These are phyloP conservation scores for Willowsia nigromaculata DNA, from an alignment of 2,888 invertebrate species.

Conservation along the genomic window DNA sequence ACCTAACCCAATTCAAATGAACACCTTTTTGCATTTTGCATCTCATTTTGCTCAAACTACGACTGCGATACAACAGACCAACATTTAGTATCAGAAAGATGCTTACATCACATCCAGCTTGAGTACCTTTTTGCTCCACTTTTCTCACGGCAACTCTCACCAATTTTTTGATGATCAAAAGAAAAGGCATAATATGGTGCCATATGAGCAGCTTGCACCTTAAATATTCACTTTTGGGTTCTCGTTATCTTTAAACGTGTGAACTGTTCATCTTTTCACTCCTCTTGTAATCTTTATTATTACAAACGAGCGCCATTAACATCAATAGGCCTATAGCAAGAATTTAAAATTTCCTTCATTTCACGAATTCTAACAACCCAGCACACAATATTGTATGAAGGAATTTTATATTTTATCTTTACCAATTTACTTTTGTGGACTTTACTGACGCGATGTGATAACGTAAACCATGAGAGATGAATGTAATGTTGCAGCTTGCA, in stretches of 20 bases:
- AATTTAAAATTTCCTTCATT: neutral
- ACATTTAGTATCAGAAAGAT: neutral
- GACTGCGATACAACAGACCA: neutral
- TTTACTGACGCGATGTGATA: slow-evolving; percentile 4
- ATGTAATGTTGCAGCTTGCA: neutral
- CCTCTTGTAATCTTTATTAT: neutral
- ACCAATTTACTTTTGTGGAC: slow-evolving; percentile 9
- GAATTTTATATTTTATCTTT: too few species aligned
- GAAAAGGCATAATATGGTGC: neutral
- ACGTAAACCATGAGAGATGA: neutral
- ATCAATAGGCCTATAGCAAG: neutral
- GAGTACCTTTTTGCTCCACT: neutral
- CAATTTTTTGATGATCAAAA: slow-evolving; percentile 1
- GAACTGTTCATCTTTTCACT: neutral
- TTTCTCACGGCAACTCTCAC: neutral
- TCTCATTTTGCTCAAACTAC: too few species aligned
- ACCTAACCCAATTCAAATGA: too few species aligned
- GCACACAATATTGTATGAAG: too few species aligned
- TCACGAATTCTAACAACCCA: too few species aligned
- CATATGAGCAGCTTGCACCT: neutral
- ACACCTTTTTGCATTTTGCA: neutral
- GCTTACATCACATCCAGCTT: too few species aligned
- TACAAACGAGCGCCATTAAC: neutral
- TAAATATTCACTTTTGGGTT: neutral
- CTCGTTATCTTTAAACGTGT: neutral